Percentiles rank a stretch among this genome's conserved stretches.
These are phyloP conservation scores for Smithornis capensis DNA, from an alignment of 2,113 vertebrate species.

Conservation along the genomic window DNA sequence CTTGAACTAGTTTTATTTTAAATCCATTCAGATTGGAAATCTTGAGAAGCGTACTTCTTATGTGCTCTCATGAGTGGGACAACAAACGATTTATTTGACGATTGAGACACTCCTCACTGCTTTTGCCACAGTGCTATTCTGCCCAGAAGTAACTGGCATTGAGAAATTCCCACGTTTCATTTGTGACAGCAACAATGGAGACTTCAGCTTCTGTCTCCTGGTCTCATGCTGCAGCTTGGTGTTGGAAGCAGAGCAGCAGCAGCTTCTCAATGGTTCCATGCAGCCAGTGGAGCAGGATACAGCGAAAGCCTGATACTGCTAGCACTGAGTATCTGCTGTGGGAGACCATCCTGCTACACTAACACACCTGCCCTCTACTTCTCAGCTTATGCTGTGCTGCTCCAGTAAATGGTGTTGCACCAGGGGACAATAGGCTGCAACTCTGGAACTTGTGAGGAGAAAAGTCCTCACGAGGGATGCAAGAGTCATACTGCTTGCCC, in stretches of 20 bases:
- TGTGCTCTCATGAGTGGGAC: background rate
- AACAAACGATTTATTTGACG: background rate
- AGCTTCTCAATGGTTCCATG: background rate
- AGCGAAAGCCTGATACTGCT: background rate
- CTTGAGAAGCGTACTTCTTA: background rate
- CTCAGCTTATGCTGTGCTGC: background rate
- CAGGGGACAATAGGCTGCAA: constrained; percentile 4
- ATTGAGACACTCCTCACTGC: background rate
- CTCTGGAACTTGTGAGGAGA: constrained; percentile 3
- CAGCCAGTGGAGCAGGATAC: background rate
- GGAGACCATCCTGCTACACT: background rate
- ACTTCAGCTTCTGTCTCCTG: background rate
- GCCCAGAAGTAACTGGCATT: background rate
- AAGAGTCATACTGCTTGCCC: background rate
- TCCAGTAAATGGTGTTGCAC: background rate
- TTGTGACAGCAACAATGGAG: background rate
- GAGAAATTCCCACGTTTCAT: background rate
- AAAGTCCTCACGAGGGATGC: background rate
- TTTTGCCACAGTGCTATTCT: background rate
- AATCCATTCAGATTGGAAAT: background rate
- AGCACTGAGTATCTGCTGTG: background rate
- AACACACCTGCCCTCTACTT: background rate
- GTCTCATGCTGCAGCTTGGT: background rate
- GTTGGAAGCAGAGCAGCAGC: background rate
- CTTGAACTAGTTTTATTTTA: background rate